phyloP scores from a whole-genome alignment of 2,888 invertebrate genomes.

The Stenodema calcarata region DNA sequence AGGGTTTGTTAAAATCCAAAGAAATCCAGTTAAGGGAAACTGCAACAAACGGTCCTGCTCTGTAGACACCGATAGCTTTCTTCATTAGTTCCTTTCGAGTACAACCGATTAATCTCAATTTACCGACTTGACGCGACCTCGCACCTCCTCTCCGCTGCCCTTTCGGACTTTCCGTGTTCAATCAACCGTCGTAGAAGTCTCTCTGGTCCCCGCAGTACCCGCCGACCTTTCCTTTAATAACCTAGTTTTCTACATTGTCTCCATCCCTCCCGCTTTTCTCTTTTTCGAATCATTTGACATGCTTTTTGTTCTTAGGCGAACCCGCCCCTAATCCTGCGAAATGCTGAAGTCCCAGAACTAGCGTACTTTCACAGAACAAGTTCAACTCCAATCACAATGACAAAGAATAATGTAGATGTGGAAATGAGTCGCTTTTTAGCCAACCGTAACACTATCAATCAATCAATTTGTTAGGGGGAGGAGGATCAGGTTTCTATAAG shows the following conservation, averaged over 20 bases:
- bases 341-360: neutral
- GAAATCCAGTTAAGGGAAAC: neutral
- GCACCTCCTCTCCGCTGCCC: neutral
- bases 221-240: constrained; percentile 37
- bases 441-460: too few species aligned
- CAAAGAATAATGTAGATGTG: too few species aligned
- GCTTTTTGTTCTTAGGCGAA: neutral
- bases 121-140: constrained; percentile 14
- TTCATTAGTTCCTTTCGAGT: constrained; percentile 4
- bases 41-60: neutral
- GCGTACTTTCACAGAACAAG: too few species aligned
- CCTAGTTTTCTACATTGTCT: constrained; percentile 33
- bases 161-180: constrained; percentile 27
- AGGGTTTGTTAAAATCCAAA: neutral
- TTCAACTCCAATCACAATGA: too few species aligned
- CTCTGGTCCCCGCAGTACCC: neutral
- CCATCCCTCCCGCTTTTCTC: neutral
- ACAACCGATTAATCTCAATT: constrained; percentile 30
- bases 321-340: neutral
- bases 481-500: too few species aligned
- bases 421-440: too few species aligned
- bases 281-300: neutral
- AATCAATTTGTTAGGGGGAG: too few species aligned
- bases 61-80: constrained; percentile 2
- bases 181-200: constrained; percentile 34